Evolutionary conservation across 1,140 invertebrate genomes (phyloP), one percentile per base, ranked within the genome.

Genomic region (Lordiphosa collinella): DNA sequence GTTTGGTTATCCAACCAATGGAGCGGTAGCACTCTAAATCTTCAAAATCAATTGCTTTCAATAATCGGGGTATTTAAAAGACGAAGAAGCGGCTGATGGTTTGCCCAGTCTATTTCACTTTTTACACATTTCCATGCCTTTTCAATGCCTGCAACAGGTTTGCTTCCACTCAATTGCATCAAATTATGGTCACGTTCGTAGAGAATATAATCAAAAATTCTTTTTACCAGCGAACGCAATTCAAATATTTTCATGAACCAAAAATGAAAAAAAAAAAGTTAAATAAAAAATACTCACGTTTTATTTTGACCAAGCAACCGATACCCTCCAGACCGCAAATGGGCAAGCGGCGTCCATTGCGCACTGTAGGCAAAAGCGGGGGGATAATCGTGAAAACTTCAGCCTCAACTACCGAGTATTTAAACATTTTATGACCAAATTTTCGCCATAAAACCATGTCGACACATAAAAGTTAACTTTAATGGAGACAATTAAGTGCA

Each of bases 321-420:
- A 93, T 88, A n/a, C 92, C 92, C 64, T 89, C 69, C 8, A 92
- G 89, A 55, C 92, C 90, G 62, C 93, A 93, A 13, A 91, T 86
- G 2, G 71, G 85, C 52, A 88, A 48, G 11, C 61, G 54, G 0
- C 78, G 70, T 13, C 88, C 88, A 48, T 88, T 90, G 89, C 79
- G 92, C 89, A 53, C 90, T 91, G 44, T 49, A 12, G 11, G 43
- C 29, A 50, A 11, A 11, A n/a, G 22, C 11, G 12, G 34, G 47
- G 29, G 22, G 40, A 62, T 53, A 62, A 66, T 41, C 51, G 67
- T 49, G 48, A 47, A 55, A 71, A 60, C 34, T 76, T 63, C 16
- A 59, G 80, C 56, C 65, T 66, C 58, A 72, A 79, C 78, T 69
- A 46, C 38, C 5, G 38, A 66, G 37, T 57, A 72, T 85, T 82